Percentiles rank a stretch among this genome's conserved stretches.
Evolutionary conservation across 2,113 vertebrate genomes (phyloP).

Genomic region (Charina bottae): DNA sequence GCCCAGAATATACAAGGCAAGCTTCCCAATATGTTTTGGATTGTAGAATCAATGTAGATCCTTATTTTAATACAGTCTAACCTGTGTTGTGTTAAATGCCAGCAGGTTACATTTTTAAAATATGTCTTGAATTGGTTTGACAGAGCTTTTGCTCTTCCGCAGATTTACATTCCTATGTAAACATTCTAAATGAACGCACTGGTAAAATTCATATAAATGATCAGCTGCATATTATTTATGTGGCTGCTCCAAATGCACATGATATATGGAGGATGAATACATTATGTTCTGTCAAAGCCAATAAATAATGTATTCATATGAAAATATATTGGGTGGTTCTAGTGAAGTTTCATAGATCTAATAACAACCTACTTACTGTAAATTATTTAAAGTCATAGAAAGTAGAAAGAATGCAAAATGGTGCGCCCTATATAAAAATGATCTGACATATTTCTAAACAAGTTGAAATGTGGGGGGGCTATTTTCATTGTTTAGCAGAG

Average conservation of each 20-base stretch:
- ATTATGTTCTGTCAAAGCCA: background rate
- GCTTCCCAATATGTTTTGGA: background rate
- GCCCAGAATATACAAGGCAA: background rate
- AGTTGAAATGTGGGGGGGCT: constrained; percentile 24
- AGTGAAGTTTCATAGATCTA: constrained; percentile 9
- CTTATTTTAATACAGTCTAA: background rate
- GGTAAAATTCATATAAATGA: constrained; percentile 34
- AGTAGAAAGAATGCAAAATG: constrained; percentile 16
- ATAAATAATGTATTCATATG: constrained; percentile 51
- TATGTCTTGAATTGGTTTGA: background rate
- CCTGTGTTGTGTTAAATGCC: background rate
- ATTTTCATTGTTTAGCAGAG: constrained; percentile 29
- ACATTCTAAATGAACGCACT: constrained; percentile 41
- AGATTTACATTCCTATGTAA: background rate
- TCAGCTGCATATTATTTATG: constrained; percentile 31
- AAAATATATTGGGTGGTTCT: constrained; percentile 66
- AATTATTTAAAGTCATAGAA: constrained; percentile 25
- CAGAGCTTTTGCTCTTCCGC: background rate
- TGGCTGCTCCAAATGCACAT: background rate
- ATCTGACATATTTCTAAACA: constrained; percentile 21
- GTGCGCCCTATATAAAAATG: constrained; percentile 20
- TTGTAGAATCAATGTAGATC: background rate
- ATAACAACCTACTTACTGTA: constrained; percentile 7
- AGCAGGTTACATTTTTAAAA: background rate
- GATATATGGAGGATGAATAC: constrained; percentile 14